A percentile compares a stretch with the other conserved stretches of the same genome.
phyloP scores from a whole-genome alignment of 2,888 invertebrate genomes.

The Marronus borbonicus region DNA sequence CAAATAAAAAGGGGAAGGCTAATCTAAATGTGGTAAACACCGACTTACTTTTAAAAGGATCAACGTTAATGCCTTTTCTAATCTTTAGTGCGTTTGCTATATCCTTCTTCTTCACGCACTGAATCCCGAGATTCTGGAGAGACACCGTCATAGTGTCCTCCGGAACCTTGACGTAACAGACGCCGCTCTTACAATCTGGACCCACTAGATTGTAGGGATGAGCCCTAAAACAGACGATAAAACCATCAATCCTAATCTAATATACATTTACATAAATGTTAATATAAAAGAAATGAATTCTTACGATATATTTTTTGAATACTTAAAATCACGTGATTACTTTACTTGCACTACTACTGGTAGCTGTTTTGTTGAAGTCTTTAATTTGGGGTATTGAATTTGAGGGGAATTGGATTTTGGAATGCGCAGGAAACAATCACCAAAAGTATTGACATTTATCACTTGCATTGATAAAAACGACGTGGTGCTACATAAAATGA shows the following conservation, averaged over 20 bases:
- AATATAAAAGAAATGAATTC: neutral
- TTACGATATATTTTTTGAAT: neutral
- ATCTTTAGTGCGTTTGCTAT: constrained; percentile 87
- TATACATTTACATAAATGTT: neutral
- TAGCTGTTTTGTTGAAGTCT: no score
- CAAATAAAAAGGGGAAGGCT: neutral
- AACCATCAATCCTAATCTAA: neutral
- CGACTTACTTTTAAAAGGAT: constrained; percentile 93
- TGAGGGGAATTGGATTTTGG: no score
- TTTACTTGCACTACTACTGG: no score
- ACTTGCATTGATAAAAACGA: neutral
- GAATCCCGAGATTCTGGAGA: constrained; percentile 95
- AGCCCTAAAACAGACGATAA: constrained; percentile 71
- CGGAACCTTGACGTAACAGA: constrained; percentile 88
- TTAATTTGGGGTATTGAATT: no score
- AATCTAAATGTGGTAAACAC: no score
- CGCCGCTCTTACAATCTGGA: constrained; percentile 93
- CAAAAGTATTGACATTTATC: no score
- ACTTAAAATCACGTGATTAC: neutral
- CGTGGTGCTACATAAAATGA: no score
- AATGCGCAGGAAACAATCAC: no score
- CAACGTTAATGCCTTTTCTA: constrained; percentile 89
- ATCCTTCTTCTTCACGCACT: constrained; percentile 96
- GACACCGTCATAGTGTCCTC: constrained; percentile 84
- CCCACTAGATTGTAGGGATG: constrained; percentile 97